Evolutionary conservation across 2,113 vertebrate genomes (phyloP), one percentile per base, ranked within the genome.

Genomic region (Mustela lutreola): DNA sequence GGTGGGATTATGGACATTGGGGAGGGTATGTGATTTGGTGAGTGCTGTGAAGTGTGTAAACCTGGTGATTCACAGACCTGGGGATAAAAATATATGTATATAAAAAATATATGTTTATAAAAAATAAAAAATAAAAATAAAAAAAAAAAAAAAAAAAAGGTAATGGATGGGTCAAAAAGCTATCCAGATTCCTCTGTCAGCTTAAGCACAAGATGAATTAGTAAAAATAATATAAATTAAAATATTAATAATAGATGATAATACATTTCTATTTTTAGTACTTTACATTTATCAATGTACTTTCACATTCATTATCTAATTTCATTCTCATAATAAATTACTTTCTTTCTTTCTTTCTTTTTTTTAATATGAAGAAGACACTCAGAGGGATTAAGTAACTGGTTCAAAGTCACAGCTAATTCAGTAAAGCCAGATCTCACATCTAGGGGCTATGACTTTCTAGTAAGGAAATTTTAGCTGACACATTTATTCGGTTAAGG

Each of bases 191-290:
- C 75, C 26, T 60, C 78, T 80, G 28, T 48, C 31, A 21, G 12
- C 65, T 73, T 87, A 58, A 65, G 50, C 86, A 42, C n/a, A 31
- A 12, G 24, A 63, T 16, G 28, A 42, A 24, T 91, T 71, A 50
- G 42, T 65, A 78, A 83, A 83, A 93, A 53, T 7, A 93, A 39
- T 80, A 62, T 11, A 81, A 80, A 62, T 85, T 85, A 91, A 84
- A 93, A 85, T 12, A 53, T 19, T 42, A 33, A 62, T 36, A 81
- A 33, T 22, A 67, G 26, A 33, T 48, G 6, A 24, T 22, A 88
- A 48, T 56, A 76, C 4, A 33, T 65, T 94, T 88, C 11, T 42
- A 19, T 76, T 91, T 89, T 70, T n/a, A 91, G 67, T 28, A 67
- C 31, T 83, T 94, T 80, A n/a, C n/a, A 67, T 50, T 73, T 75